phyloP scores from a whole-genome alignment of 2,888 invertebrate genomes.

The Hirtodrosophila confusa region DNA sequence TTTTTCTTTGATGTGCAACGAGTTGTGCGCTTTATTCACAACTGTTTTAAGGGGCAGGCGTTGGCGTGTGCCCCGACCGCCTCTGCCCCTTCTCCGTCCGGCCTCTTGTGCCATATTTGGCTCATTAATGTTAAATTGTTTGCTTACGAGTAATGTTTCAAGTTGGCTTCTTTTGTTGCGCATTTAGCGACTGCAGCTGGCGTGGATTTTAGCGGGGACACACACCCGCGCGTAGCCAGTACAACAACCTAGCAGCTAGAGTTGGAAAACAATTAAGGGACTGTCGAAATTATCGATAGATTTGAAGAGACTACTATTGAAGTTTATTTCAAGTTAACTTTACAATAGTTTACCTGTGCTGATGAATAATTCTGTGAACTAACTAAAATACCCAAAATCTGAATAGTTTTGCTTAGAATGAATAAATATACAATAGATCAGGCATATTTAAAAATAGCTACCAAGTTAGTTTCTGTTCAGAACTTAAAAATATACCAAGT shows the following conservation, averaged over 20 bases:
- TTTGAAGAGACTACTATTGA: no score
- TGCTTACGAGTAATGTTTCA: slow-evolving; percentile 44
- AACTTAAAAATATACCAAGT: no score
- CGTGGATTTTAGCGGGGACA: slow-evolving; percentile 30
- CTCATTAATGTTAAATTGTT: slow-evolving; percentile 71
- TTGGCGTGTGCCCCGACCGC: slow-evolving; percentile 44
- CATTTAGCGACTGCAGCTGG: slow-evolving; percentile 3
- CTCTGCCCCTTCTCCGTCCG: slow-evolving; percentile 1
- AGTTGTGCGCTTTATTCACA: slow-evolving; percentile 54
- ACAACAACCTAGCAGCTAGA: slow-evolving; percentile 25
- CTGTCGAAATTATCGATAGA: no score
- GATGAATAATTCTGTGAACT: no score
- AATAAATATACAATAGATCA: no score
- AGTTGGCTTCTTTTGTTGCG: slow-evolving; percentile 16
- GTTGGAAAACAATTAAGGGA: slow-evolving; percentile 10
- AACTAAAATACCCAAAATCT: no score
- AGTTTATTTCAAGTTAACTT: no score
- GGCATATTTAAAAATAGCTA: no score
- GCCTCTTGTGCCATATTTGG: slow-evolving; percentile 25
- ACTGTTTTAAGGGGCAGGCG: slow-evolving; percentile 34
- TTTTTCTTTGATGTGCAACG: slow-evolving; percentile 71
- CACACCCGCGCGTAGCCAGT: slow-evolving; percentile 22
- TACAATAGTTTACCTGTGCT: no score
- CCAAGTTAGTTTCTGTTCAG: no score
- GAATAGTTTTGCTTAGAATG: no score